A percentile compares a stretch with the other conserved stretches of the same genome.
phyloP scores from a whole-genome alignment of 2,113 vertebrate species.

The Camelus dromedarius region DNA sequence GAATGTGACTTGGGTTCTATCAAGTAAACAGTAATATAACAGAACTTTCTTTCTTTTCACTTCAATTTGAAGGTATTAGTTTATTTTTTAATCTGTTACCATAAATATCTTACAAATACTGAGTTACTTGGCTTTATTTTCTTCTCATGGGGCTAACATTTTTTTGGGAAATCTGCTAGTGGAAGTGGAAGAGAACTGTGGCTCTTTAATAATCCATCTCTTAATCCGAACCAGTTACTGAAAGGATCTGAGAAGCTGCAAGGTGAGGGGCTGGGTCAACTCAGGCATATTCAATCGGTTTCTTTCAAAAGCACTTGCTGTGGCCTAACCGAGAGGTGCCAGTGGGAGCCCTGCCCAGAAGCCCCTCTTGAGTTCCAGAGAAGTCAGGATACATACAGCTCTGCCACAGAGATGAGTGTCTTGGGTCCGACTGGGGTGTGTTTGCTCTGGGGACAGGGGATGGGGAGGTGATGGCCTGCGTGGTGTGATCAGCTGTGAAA shows the following conservation, averaged over 20 bases:
- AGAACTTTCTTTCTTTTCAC: background rate
- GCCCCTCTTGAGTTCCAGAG: background rate
- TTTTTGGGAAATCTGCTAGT: background rate
- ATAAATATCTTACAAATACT: background rate
- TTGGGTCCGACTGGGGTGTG: background rate
- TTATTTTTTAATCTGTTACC: constrained; percentile 15
- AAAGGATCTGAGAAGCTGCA: background rate
- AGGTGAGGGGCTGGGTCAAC: background rate
- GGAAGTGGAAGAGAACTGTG: background rate
- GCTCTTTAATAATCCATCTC: background rate
- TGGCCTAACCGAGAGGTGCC: background rate
- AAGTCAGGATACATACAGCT: background rate
- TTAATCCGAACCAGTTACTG: too few species aligned
- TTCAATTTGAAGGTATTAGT: background rate
- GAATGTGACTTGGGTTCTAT: background rate
- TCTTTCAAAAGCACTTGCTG: background rate
- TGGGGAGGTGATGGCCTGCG: background rate
- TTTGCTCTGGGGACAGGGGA: background rate
- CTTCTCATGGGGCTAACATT: background rate
- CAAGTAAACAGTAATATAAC: background rate
- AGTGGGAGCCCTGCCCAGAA: background rate
- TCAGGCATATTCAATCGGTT: background rate
- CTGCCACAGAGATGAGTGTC: background rate
- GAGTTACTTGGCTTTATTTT: background rate
- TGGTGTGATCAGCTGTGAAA: background rate